Base-by-base conservation (phyloP, 2,888 invertebrate species). In the Eulithis testata region DNA sequence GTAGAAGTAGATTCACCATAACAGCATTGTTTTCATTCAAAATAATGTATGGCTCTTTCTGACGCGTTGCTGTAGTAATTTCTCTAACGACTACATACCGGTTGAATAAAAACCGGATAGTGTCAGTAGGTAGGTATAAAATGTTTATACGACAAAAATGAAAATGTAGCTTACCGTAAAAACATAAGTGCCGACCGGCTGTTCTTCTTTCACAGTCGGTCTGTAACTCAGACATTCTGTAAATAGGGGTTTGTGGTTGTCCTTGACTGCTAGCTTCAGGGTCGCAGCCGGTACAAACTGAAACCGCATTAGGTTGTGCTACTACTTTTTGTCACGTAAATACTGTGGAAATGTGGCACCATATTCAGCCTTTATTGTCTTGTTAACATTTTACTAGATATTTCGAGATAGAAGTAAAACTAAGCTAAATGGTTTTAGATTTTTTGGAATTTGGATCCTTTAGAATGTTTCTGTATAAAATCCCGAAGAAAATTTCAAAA, bases 161-260 rank as follows among this genome's bases (percentile, higher is more conserved):
- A 12, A 60, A 43, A 49, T 14, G 36, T 11, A 63, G 82, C 91
- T 91, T 89, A 96, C 96, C 87, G 93, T 93, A 64, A 97, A 95
- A 11, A 99, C 97, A 73, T 94, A 94, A 0, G 96, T 96, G 63
- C 96, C 96, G 45, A 94, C 89, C 0, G 94, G 93, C 82, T 96
- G 95, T 77, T 96, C 96, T 89, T 98, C 98, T 81, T 96, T 95
- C 27, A 98, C 96, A 37, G 94, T 94, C 0, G 97, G 97, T 78
- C 95, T 95, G 89, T 98, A 98, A 76, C 93, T 94, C 63, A 95
- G 95, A 89, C 99, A 99, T 76, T 97, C 95, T 50, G 95, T 95
- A 88, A 98, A 98, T 68, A 96, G 95, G 1, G 98, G 98, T 81
- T 98, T 98, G 84, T 97, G 96, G 88, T 97, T 97, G 88, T 97